phyloP scores from a whole-genome alignment of 2,888 invertebrate genomes.

The Lathronympha strigana region DNA sequence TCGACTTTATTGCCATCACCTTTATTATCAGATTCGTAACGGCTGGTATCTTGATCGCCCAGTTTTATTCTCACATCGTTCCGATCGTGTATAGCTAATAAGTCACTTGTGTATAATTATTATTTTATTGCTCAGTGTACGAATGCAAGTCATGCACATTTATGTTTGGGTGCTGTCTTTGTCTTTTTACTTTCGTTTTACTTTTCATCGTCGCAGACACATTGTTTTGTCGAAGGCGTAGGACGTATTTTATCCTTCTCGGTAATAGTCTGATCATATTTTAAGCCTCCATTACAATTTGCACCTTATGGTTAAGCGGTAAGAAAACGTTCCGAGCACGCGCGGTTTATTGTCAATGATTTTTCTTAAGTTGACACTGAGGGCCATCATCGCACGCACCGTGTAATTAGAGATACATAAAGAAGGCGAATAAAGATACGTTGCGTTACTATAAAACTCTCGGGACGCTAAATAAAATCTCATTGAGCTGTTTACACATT shows the following conservation, averaged over 20 bases:
- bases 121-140: conserved; percentile 78
- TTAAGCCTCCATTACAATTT: conserved; percentile 52
- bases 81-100: conserved; percentile 76
- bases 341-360: conserved; percentile 37
- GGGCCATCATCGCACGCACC: conserved; percentile 33
- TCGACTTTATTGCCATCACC: conserved; percentile 41
- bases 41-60: conserved; percentile 36
- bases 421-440: conserved; percentile 43
- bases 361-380: conserved; percentile 40
- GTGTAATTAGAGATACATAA: conserved; percentile 36
- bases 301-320: conserved; percentile 52
- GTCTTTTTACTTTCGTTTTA: conserved; percentile 59
- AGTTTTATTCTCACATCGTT: conserved; percentile 66
- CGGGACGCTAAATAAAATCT: conserved; percentile 44
- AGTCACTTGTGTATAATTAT: conserved; percentile 83
- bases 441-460: conserved; percentile 41
- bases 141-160: conserved; percentile 75
- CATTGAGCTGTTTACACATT: conserved; percentile 46
- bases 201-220: conserved; percentile 59
- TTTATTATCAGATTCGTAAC: conserved; percentile 45
- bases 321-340: conserved; percentile 42
- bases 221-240: conserved; percentile 68
- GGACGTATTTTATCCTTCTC: conserved; percentile 60
- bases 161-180: conserved; percentile 67
- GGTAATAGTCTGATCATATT: conserved; percentile 59